Evolutionary conservation across 2,113 vertebrate species (phyloP).

Genomic region (Cochlearius cochlearius): DNA sequence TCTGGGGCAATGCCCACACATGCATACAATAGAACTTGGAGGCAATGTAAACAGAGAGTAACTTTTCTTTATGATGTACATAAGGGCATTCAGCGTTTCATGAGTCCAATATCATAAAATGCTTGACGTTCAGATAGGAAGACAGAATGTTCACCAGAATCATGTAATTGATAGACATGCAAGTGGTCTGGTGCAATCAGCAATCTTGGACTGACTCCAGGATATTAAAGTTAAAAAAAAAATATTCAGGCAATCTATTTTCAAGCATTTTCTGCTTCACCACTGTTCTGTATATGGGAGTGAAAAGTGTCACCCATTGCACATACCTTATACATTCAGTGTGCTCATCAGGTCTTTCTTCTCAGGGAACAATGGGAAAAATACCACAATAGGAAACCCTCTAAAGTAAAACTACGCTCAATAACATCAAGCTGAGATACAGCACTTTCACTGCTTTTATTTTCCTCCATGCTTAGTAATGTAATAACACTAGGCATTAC

Average conservation of each 20-base stretch:
- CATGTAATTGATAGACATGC: not conserved
- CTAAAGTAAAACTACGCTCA: slow-evolving; percentile 65
- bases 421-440: slow-evolving; percentile 69
- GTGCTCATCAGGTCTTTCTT: slow-evolving; percentile 70
- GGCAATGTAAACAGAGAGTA: not conserved
- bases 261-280: slow-evolving; percentile 42
- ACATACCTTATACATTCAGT: slow-evolving; percentile 18
- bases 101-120: not conserved
- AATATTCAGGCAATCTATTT: slow-evolving; percentile 6
- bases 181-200: not conserved
- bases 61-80: not conserved
- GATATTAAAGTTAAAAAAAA: not conserved
- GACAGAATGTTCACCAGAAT: not conserved
- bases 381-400: slow-evolving; percentile 64
- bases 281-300: not conserved
- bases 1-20: not conserved
- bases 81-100: not conserved
- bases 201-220: not conserved
- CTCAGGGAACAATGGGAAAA: slow-evolving; percentile 62
- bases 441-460: slow-evolving; percentile 63
- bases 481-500: slow-evolving; percentile 54
- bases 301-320: slow-evolving; percentile 40
- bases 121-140: not conserved
- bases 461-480: slow-evolving; percentile 64
- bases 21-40: not conserved